Base-by-base conservation (phyloP, 2,888 invertebrate genomes). In the Sceliomorpha sp. region DNA sequence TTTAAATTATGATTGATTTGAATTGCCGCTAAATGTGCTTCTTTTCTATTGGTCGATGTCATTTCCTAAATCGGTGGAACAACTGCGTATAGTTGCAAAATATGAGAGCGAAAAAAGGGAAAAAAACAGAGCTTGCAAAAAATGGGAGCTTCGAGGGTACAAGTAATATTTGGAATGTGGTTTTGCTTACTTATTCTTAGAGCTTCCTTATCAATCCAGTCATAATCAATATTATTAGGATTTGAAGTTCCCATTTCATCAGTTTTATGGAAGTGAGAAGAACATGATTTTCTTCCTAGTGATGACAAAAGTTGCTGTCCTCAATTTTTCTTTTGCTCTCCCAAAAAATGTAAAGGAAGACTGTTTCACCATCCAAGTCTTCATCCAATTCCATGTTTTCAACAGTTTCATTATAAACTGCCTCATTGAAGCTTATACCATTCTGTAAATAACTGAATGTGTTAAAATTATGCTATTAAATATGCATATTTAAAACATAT, bases 351-450 rank as follows among this genome's bases (percentile, higher is more conserved):
- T 99, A 99, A 76, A 99, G 90, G 93, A 99, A 99, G 91, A 99
- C 96, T 14, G 98, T 99, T 91, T 99, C 99, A 13, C 98, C 98
- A 88, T 99, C 99, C 62, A 99, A 91, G 51, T 98, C 98, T 89
- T 98, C 98, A 75, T 99, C 98, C 31, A 99, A 91, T 89, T 99
- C 99, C 1, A 97, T 93, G 56, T 99, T 96, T 89, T 96, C 96
- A 20, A 99, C 92, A 0, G 99, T 99, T 89, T 99, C 98, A 88
- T 99, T 99, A 91, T 96, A 99, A 1, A 99, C 97, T 34, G 98
- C 96, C 88, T 97, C 97, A 88, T 94, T 92, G 88, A 90, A 93
- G 66, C 89, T 86, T 67, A 90, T 90, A 12, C 94, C 94, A 73
- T 91, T 92, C 92, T 91, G 83, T 70, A 82, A 78, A 76, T 20